A percentile compares a stretch with the other conserved stretches of the same genome.
phyloP scores from a whole-genome alignment of 2,113 vertebrate species.

The Pelecanoides urinatrix region DNA sequence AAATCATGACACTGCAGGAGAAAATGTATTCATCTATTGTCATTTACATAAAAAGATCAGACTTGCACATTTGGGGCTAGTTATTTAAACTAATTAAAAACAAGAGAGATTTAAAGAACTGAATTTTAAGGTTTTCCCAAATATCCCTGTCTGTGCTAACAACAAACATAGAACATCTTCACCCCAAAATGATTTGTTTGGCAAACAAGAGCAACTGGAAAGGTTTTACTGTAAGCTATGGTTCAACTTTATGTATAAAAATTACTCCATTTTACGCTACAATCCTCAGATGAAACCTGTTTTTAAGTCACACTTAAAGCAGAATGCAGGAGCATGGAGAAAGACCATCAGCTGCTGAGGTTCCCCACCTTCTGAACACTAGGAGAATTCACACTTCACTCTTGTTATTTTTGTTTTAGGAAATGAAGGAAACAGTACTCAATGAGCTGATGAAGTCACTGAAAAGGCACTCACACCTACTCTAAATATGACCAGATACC shows the following conservation, averaged over 20 bases:
- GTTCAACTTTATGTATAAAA: neutral
- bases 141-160: neutral
- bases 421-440: neutral
- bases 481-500: neutral
- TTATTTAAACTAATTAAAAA: conserved; percentile 16
- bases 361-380: neutral
- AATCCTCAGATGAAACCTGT: neutral
- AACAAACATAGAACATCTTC: neutral
- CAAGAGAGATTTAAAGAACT: neutral
- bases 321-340: neutral
- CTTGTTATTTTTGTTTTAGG: neutral
- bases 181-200: neutral
- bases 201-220: neutral
- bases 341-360: neutral
- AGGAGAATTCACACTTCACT: neutral
- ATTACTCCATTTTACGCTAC: neutral
- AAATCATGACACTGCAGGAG: neutral
- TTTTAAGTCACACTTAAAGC: neutral
- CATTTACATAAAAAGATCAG: neutral
- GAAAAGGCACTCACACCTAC: neutral
- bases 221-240: neutral
- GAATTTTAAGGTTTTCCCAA: neutral
- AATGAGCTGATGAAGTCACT: neutral
- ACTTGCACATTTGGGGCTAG: conserved; percentile 7
- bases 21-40: conserved; percentile 27